Evolutionary conservation across 1,140 invertebrate genomes (phyloP), one percentile per base, ranked within the genome.

Genomic region (Pogonus chalceus): DNA sequence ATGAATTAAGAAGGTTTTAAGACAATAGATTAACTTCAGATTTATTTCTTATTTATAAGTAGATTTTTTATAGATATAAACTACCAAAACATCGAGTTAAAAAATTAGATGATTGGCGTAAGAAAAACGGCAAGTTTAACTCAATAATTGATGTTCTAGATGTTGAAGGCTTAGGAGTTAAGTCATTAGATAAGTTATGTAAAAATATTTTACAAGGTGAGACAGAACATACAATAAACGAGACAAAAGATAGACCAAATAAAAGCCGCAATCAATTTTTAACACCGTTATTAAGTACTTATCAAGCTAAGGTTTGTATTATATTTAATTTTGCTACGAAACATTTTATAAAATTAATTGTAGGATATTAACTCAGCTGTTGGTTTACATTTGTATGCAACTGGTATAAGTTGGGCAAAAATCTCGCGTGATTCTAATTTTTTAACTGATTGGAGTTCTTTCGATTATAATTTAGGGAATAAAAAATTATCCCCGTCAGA

Each of bases 51-150:
- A 22, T 12, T 2, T 24, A 43, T 43, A 43, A 12, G 4, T 43
- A 12, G 18, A 12, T 18, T 12, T 43, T 9, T 43, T 18, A 43
- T 16, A 43, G 37, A 16, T 43, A 12, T 43, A 43, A 16, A 4
- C 18, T 43, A 18, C 37, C 37, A 43, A 43, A 43, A 43, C 23
- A 21, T 23, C 1, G 23, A 14, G 23, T 49, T 2, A 21, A 49
- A 12, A 49, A 49, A 14, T 14, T 49, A 20, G 20, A 23, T 23
- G 2, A 12, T 23, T 35, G 23, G n/a, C 22, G 49, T n/a, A 24
- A 51, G 14, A 51, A 51, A 51, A 31, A 51, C 31, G 49, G 49
- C 10, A 7, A 26, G 31, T 51, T 51, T 26, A 35, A 24, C 31
- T n/a, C 12, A 16, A 9, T 26, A 7, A 20, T 24, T 16, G 16